A percentile compares a stretch with the other conserved stretches of the same genome.
phyloP scores from a whole-genome alignment of 1,140 invertebrate genomes.

The Euglossa dilemma region DNA sequence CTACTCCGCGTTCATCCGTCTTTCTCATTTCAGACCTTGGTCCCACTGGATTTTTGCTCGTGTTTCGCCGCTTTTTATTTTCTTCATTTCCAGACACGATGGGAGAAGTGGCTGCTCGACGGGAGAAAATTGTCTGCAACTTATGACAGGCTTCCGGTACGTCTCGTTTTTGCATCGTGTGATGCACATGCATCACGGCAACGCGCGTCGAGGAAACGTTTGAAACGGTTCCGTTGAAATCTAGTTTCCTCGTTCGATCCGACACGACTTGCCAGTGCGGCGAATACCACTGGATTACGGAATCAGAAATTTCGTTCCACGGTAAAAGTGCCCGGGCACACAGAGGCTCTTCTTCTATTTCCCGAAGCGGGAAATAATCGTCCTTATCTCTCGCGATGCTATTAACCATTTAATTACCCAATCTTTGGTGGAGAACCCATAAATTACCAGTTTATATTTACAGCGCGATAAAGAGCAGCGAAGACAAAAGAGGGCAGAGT shows the following conservation, averaged over 20 bases:
- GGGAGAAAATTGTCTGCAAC: slow-evolving; percentile 28
- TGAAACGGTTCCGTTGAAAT: background rate
- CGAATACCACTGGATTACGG: no score
- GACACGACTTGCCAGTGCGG: no score
- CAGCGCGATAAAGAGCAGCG: no score
- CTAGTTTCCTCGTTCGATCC: background rate
- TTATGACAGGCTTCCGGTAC: slow-evolving; percentile 12
- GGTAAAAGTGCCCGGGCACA: no score
- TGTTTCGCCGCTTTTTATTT: slow-evolving; percentile 7
- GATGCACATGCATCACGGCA: background rate
- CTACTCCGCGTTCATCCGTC: slow-evolving; percentile 10
- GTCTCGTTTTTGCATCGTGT: background rate
- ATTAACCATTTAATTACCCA: no score
- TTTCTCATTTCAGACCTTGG: background rate
- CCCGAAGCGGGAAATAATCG: no score
- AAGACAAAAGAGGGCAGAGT: no score
- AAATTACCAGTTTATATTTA: no score
- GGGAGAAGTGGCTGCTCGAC: background rate
- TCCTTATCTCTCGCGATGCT: no score
- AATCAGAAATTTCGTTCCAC: background rate
- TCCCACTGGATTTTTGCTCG: slow-evolving; percentile 20
- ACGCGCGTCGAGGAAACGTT: background rate
- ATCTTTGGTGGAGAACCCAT: no score
- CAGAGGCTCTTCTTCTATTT: no score
- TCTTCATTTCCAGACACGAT: background rate